Evolutionary conservation across 2,888 invertebrate species (phyloP), one percentile per base, ranked within the genome.

Genomic region (Platynereis dumerilii): DNA sequence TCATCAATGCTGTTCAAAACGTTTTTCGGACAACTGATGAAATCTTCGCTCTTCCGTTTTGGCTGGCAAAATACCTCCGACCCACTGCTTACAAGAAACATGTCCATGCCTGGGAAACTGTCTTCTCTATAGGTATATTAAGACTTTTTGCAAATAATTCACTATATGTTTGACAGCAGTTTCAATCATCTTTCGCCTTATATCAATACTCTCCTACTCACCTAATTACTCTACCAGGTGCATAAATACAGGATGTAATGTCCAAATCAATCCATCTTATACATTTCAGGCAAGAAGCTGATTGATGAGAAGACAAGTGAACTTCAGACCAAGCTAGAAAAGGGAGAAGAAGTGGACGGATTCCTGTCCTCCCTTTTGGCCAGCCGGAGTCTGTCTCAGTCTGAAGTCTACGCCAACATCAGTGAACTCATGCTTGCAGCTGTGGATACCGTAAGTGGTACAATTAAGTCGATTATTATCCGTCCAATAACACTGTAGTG

Each of bases 341-440:
- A 27, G n/a, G 68, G 66, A n/a, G 56, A 67, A 22, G 56, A 61
- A 22, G 28, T 42, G 24, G 27, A 28, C 22, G 67, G 67, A 10
- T 67, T 67, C 52, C 26, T 69, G 1, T 20, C 57, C n/a, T 26
- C 39, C 17, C 57, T 69, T 34, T 20, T 67, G 2, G 52, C 42
- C 27, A 48, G 39, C n/a, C 45, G 52, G 12, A 27, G 45, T 22
- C 26, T 69, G 28, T 45, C 61, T 5, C n/a, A 28, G 24, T 56
- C 44, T n/a, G 69, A 69, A 48, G 39, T 67, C 2, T 69, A 61
- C 54, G 60, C 63, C 34, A 69, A 65, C 48, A 58, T 66, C 58
- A 58, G 28, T 10, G 71, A 71, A 48, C 61, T 71, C 20, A 69
- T 71, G 69, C 44, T 61, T 0, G 71, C 57, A 24, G 71, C 69